phyloP scores from a whole-genome alignment of 2,888 invertebrate genomes.

The Drosophila setosimentum region DNA sequence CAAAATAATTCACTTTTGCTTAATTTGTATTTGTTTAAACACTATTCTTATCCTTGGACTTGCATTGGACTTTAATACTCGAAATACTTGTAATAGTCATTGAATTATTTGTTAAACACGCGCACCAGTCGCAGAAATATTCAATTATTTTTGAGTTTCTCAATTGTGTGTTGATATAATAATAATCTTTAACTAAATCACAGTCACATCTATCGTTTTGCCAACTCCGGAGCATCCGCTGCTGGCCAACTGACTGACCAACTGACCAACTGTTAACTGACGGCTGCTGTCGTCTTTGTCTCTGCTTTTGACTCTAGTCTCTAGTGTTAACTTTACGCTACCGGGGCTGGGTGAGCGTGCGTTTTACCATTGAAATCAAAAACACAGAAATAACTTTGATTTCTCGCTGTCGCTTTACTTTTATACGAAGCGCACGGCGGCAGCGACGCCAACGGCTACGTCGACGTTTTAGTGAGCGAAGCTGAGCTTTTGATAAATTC shows the following conservation, averaged over 20 bases:
- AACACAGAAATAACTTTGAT: slow-evolving; percentile 85
- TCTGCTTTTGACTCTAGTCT: slow-evolving; percentile 24
- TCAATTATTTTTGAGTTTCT: slow-evolving; percentile 5
- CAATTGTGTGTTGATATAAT: slow-evolving; percentile 17
- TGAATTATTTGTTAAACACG: slow-evolving; percentile 34
- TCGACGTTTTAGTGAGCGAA: slow-evolving; percentile 58
- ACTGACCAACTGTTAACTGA: slow-evolving; percentile 48
- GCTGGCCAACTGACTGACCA: slow-evolving; percentile 53
- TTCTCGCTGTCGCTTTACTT: slow-evolving; percentile 83
- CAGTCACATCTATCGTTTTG: slow-evolving; percentile 41
- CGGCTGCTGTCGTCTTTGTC: slow-evolving; percentile 30
- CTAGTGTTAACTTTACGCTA: slow-evolving; percentile 60
- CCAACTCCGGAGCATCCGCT: slow-evolving; percentile 31
- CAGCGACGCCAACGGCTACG: slow-evolving; percentile 40
- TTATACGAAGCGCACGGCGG: slow-evolving; percentile 79
- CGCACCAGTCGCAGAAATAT: slow-evolving; percentile 39
- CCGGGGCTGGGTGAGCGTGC: slow-evolving; percentile 69
- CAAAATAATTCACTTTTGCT: slow-evolving; percentile 40
- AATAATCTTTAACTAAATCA: slow-evolving; percentile 37
- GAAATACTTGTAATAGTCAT: slow-evolving; percentile 31
- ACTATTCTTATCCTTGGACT: slow-evolving; percentile 48
- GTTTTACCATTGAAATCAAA: slow-evolving; percentile 84
- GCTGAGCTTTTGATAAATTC: slow-evolving; percentile 73
- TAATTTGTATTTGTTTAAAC: slow-evolving; percentile 28
- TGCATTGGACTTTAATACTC: slow-evolving; percentile 38